These are phyloP conservation scores for Lipophrys pholis DNA, from an alignment of 2,113 vertebrate species.

Conservation along the genomic window DNA sequence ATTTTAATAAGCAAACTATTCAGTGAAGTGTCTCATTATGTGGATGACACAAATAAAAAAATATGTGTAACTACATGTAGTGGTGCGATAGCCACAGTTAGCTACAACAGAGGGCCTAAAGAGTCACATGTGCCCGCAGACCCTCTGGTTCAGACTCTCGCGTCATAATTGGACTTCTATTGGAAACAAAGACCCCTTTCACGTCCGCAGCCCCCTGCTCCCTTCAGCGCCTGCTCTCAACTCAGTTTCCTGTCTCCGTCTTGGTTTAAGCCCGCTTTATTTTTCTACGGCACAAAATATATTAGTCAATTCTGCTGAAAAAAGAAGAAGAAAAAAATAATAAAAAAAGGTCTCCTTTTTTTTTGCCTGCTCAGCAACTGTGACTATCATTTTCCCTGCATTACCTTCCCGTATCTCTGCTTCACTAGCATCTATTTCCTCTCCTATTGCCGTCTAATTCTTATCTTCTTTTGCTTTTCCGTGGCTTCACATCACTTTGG, in stretches of 20 bases:
- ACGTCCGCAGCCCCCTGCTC: slow-evolving; percentile 48
- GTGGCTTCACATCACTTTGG: slow-evolving; percentile 36
- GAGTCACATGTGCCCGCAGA: too few species aligned
- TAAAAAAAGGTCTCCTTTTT: background rate
- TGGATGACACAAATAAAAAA: too few species aligned
- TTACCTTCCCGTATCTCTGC: slow-evolving; percentile 54
- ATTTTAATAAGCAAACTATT: too few species aligned
- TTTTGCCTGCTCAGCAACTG: slow-evolving; percentile 50
- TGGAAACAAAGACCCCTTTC: slow-evolving; percentile 74
- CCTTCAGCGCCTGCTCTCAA: slow-evolving; percentile 35
- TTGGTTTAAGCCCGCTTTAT: slow-evolving; percentile 32
- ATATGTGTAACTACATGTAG: too few species aligned
- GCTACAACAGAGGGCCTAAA: too few species aligned
- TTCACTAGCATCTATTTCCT: slow-evolving; percentile 45
- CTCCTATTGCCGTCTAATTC: slow-evolving; percentile 52
- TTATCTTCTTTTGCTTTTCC: slow-evolving; percentile 46
- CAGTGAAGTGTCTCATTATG: too few species aligned
- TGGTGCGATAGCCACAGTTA: too few species aligned
- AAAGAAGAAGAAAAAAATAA: background rate
- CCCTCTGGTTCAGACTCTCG: slow-evolving; percentile 46
- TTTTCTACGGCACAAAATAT: slow-evolving; percentile 29
- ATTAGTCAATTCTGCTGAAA: slow-evolving; percentile 24
- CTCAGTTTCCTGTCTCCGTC: slow-evolving; percentile 38
- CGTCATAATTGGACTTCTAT: slow-evolving; percentile 60
- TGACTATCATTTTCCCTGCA: slow-evolving; percentile 37